These are phyloP conservation scores for Microdon myrmicae DNA, from an alignment of 2,888 invertebrate genomes.

Conservation along the genomic window DNA sequence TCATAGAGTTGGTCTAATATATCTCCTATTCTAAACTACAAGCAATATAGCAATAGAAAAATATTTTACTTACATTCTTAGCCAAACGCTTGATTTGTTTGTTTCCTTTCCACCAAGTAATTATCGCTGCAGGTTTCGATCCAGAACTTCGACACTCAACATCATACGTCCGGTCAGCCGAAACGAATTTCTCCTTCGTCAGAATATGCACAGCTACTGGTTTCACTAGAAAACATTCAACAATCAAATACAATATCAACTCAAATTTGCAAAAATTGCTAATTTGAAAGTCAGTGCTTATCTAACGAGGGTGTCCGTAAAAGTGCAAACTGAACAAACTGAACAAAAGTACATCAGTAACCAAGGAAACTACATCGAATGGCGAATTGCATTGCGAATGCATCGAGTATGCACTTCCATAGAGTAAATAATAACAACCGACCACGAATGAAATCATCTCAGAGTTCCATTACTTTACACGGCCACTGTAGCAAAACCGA, in stretches of 20 bases:
- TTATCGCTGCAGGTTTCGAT: slow-evolving; percentile 84
- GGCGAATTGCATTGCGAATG: not conserved
- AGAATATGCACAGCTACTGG: slow-evolving; percentile 85
- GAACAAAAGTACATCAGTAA: not conserved
- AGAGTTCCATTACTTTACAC: too few relatives aligned
- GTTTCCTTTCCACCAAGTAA: slow-evolving; percentile 92
- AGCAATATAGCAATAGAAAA: too few relatives aligned
- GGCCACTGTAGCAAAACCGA: too few relatives aligned
- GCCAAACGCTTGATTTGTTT: slow-evolving; percentile 81
- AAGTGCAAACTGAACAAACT: not conserved
- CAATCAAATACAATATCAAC: too few relatives aligned
- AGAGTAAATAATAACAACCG: too few relatives aligned
- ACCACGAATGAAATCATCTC: too few relatives aligned
- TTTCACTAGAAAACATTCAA: slow-evolving; percentile 74
- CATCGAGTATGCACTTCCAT: too few relatives aligned
- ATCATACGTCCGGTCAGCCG: slow-evolving; percentile 86
- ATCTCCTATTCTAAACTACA: too few relatives aligned
- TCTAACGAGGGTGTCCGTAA: too few relatives aligned
- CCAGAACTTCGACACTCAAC: slow-evolving; percentile 88
- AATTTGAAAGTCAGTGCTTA: too few relatives aligned
- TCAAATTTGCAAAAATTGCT: too few relatives aligned
- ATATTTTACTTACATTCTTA: slow-evolving; percentile 78
- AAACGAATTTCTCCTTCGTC: slow-evolving; percentile 84
- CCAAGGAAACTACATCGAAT: not conserved
- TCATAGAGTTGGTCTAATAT: too few relatives aligned